Percentiles rank a stretch among this genome's conserved stretches.
Conservation (phyloP, 2,888 invertebrate genomes). For the Dolichomitus sp. region DNA sequence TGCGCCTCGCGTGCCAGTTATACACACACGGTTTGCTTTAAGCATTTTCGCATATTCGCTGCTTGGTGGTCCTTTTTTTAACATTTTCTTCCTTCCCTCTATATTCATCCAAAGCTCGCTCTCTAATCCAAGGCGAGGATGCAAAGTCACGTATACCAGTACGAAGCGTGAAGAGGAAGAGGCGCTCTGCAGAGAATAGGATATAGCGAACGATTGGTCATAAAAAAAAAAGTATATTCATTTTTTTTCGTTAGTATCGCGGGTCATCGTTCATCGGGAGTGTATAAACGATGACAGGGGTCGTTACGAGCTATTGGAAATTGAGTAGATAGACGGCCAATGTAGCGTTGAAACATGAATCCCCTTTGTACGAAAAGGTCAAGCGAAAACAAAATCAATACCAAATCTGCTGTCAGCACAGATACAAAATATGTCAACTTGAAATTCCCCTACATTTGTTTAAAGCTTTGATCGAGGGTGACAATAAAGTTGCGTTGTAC, state of each 20-base stretch:
- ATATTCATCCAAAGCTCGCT: conserved; percentile 42
- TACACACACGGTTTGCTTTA: conserved; percentile 30
- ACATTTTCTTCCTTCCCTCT: conserved; percentile 35
- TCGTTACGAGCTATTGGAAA: conserved; percentile 29
- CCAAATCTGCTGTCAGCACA: background rate
- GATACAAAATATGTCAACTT: background rate
- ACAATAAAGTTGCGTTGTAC: background rate
- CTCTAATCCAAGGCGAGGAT: conserved; percentile 56
- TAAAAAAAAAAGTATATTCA: conserved; percentile 26
- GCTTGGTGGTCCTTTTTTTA: conserved; percentile 23
- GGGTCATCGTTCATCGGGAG: conserved; percentile 36
- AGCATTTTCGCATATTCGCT: conserved; percentile 51
- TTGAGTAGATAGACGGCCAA: conserved; percentile 3
- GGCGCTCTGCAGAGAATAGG: background rate
- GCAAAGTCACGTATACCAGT: conserved; percentile 55
- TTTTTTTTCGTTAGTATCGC: conserved; percentile 16
- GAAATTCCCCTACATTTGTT: background rate
- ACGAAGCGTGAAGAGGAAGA: background rate
- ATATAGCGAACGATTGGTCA: conserved; percentile 42
- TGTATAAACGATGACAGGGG: conserved; percentile 29
- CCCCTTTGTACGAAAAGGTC: background rate
- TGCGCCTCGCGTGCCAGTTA: background rate
- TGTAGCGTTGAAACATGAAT: conserved; percentile 7
- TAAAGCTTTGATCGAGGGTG: background rate
- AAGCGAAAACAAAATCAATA: background rate